These are phyloP conservation scores for Penelope pileata DNA, from an alignment of 2,113 vertebrate species.

Conservation along the genomic window DNA sequence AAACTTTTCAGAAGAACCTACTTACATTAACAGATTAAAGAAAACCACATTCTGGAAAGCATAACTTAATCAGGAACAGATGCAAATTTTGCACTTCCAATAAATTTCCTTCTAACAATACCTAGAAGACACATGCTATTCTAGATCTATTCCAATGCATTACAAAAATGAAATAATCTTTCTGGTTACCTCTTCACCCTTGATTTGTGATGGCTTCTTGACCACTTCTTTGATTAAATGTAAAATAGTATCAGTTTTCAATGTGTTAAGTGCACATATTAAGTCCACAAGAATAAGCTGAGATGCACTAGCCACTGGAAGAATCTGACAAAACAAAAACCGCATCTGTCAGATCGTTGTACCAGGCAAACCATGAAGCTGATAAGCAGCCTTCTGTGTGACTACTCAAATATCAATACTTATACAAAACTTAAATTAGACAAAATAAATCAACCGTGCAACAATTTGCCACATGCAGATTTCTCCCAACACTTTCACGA, in stretches of 20 bases:
- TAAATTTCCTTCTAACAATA: neutral
- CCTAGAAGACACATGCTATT: neutral
- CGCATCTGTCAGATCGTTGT: neutral
- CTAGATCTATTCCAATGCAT: neutral
- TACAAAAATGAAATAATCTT: neutral
- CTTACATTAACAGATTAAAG: neutral
- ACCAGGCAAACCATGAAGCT: neutral
- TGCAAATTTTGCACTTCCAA: neutral
- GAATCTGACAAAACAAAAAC: conserved; percentile 74
- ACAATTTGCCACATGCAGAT: neutral
- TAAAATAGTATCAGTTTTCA: conserved; percentile 87
- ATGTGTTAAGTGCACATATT: conserved; percentile 84
- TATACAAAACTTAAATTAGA: neutral
- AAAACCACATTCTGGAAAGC: neutral
- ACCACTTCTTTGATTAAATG: conserved; percentile 93
- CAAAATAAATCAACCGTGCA: neutral
- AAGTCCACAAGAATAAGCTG: conserved; percentile 89
- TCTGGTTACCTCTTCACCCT: conserved; percentile 86
- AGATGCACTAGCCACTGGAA: conserved; percentile 81
- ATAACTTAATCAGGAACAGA: neutral
- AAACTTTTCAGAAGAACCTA: neutral
- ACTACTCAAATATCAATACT: neutral
- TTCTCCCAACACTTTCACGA: neutral
- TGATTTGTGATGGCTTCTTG: conserved; percentile 92
- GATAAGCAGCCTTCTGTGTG: neutral